Conservation (phyloP, 2,113 vertebrate genomes). For the Antidorcas marsupialis region DNA sequence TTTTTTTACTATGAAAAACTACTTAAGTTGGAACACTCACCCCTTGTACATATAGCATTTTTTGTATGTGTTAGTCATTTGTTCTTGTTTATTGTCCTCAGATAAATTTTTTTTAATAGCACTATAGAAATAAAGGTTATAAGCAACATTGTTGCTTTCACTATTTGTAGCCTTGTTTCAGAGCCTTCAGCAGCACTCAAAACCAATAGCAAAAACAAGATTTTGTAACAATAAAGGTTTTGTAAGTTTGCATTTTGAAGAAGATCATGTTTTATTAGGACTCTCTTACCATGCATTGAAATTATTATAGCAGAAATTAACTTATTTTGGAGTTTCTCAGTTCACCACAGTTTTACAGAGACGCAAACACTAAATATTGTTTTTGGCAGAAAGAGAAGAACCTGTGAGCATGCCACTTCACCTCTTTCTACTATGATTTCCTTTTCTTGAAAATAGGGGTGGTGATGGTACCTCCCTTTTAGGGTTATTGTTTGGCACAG, state of each 20-base stretch:
- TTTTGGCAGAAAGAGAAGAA: neutral
- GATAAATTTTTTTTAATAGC: neutral
- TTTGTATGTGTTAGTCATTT: neutral
- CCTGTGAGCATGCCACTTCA: neutral
- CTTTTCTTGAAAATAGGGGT: neutral
- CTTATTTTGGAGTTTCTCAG: conserved; percentile 18
- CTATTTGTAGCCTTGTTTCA: neutral
- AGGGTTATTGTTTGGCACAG: neutral
- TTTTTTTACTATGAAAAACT: neutral
- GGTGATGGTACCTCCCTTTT: neutral
- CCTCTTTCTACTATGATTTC: neutral
- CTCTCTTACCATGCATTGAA: neutral
- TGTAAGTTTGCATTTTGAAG: conserved; percentile 26
- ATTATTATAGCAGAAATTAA: neutral
- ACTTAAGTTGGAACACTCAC: neutral
- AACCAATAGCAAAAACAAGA: neutral
- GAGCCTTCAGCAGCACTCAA: neutral
- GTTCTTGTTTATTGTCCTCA: neutral
- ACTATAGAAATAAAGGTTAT: neutral
- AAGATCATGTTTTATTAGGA: neutral
- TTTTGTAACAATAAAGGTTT: conserved; percentile 12
- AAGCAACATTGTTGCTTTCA: neutral
- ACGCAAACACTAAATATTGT: neutral
- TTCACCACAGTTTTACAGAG: neutral
- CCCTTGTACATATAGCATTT: neutral